A percentile compares a stretch with the other conserved stretches of the same genome.
phyloP scores from a whole-genome alignment of 2,113 vertebrate species.

The Apteryx mantelli region DNA sequence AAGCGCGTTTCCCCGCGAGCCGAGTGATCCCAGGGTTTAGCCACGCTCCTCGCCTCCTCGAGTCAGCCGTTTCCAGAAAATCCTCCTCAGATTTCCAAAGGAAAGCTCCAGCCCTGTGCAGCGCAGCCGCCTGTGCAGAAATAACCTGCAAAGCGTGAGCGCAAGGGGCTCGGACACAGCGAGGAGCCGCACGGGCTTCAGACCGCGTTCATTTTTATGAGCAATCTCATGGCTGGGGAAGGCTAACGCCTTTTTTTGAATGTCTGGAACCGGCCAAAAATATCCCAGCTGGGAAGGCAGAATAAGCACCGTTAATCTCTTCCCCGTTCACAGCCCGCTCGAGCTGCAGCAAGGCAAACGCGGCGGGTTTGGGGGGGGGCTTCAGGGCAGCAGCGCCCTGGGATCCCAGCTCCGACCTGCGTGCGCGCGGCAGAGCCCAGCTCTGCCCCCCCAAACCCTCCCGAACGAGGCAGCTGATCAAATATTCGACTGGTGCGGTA shows the following conservation, averaged over 20 bases:
- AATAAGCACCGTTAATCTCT: not conserved
- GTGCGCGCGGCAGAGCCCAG: accelerated
- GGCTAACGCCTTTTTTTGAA: not conserved
- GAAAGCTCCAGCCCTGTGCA: not conserved
- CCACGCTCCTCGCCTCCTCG: not conserved
- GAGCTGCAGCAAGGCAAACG: not conserved
- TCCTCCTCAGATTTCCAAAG: not conserved
- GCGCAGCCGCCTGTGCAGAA: not conserved
- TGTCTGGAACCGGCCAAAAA: not conserved
- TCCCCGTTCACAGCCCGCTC: not conserved
- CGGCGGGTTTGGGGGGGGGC: accelerated
- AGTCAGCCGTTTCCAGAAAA: accelerated
- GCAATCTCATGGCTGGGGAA: not conserved
- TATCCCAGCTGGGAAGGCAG: not conserved
- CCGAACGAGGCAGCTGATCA: accelerated
- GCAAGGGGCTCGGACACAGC: not conserved
- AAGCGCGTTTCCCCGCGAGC: not conserved
- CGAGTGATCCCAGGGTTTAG: not conserved
- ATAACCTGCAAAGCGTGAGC: accelerated
- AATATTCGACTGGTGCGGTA: accelerated
- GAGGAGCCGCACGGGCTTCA: not conserved
- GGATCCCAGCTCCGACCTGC: not conserved
- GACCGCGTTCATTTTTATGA: not conserved
- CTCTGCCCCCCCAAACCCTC: not conserved
- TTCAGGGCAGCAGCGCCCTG: not conserved